phyloP scores from a whole-genome alignment of 2,113 vertebrate species.

The Corythornis madagascariensis region DNA sequence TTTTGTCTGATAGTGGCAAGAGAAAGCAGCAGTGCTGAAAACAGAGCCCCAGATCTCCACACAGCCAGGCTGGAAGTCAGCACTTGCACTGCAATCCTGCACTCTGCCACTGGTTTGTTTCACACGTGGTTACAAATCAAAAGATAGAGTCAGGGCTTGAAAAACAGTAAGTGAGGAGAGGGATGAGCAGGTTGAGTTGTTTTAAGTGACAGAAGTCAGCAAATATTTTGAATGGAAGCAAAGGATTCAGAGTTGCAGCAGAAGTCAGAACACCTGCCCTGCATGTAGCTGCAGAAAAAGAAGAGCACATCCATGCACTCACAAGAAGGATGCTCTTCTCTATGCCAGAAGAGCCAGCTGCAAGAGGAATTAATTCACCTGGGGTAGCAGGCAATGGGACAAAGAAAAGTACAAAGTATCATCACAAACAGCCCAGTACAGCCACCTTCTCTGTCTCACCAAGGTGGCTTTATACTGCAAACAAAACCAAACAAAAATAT shows the following conservation, averaged over 20 bases:
- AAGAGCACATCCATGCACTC: background rate
- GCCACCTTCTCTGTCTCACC: background rate
- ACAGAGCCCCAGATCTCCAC: rapidly evolving
- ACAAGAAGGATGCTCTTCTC: background rate
- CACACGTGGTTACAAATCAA: background rate
- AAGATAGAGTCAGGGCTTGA: background rate
- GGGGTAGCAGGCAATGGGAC: background rate
- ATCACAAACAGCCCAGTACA: background rate
- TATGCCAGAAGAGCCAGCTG: background rate
- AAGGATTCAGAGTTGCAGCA: background rate
- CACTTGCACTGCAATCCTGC: background rate
- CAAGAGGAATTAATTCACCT: background rate
- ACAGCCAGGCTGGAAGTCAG: background rate
- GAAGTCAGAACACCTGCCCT: background rate
- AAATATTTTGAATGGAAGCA: background rate
- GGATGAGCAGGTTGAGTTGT: background rate
- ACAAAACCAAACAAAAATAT: background rate
- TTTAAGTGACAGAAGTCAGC: background rate
- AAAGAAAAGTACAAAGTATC: background rate
- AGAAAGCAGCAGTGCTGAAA: background rate
- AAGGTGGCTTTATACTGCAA: background rate
- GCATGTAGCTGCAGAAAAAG: rapidly evolving
- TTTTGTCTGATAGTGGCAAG: background rate
- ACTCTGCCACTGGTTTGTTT: background rate
- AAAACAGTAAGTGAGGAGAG: background rate